Conservation (phyloP, 2,797 vertebrate species). For the Catostomus latipinnis region DNA sequence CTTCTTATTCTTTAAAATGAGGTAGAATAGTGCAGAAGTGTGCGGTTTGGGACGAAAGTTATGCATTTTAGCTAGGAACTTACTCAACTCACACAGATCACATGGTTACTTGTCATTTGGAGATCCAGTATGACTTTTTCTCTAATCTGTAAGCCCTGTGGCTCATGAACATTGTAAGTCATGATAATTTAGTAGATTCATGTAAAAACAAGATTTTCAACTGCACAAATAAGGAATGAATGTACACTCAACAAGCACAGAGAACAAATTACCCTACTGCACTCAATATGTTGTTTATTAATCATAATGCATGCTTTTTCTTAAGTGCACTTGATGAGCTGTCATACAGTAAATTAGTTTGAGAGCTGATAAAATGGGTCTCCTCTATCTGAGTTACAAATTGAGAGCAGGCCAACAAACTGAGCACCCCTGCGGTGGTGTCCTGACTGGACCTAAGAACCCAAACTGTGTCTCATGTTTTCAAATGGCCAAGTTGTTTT, state of each 20-base stretch:
- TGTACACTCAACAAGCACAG: background rate
- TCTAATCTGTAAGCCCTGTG: background rate
- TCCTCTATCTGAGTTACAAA: constrained; percentile 2
- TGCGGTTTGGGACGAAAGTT: too few relatives aligned
- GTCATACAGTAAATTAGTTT: background rate
- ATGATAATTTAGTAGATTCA: background rate
- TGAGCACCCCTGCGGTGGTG: constrained; percentile 6
- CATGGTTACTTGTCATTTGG: background rate
- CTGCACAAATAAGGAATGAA: too few relatives aligned
- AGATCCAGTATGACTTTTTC: background rate
- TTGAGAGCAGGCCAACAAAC: constrained; percentile 16
- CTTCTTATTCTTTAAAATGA: too few relatives aligned
- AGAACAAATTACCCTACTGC: background rate
- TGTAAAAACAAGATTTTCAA: constrained; percentile 5
- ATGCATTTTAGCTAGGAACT: too few relatives aligned
- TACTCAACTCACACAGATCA: background rate
- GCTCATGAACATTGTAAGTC: background rate
- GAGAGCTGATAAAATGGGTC: constrained; percentile 36
- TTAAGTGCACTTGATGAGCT: background rate
- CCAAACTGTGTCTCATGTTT: background rate
- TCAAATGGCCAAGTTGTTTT: constrained; percentile 28
- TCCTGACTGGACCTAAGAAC: constrained; percentile 10
- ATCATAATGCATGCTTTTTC: background rate
- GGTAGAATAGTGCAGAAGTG: too few relatives aligned
- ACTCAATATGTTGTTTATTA: background rate